A percentile compares a stretch with the other conserved stretches of the same genome.
These are phyloP conservation scores for Corynorhinus townsendii DNA, from an alignment of 2,113 vertebrate genomes.

Conservation along the genomic window DNA sequence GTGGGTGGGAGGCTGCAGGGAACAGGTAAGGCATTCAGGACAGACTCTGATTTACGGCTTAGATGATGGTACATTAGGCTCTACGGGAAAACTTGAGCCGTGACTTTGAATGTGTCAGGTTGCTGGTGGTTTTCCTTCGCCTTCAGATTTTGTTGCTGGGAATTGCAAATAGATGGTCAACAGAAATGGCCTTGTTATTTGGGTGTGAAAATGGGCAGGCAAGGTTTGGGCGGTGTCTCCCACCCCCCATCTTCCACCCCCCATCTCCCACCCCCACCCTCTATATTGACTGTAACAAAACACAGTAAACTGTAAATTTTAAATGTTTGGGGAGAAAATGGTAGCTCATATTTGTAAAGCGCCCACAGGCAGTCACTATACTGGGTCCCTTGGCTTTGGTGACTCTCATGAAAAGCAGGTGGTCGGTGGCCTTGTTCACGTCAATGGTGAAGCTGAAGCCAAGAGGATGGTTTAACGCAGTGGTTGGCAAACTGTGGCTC, in stretches of 20 bases:
- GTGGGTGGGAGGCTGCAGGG: accelerated
- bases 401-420: not conserved
- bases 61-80: not conserved
- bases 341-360: not conserved
- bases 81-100: not conserved
- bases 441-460: not conserved
- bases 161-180: not conserved
- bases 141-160: not conserved
- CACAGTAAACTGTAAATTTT: not conserved
- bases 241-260: accelerated
- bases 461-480: accelerated
- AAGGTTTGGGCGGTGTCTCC: not conserved
- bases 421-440: not conserved
- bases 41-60: accelerated
- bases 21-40: not conserved
- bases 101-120: not conserved
- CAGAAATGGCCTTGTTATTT: not conserved
- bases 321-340: not conserved
- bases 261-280: accelerated
- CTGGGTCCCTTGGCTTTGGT: not conserved
- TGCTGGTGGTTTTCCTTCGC: not conserved
- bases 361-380: not conserved
- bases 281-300: not conserved
- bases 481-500: too few species aligned
- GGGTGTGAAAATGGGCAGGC: not conserved